A percentile compares a stretch with the other conserved stretches of the same genome.
phyloP scores from a whole-genome alignment of 2,113 vertebrate genomes.

The Halcyon senegalensis region DNA sequence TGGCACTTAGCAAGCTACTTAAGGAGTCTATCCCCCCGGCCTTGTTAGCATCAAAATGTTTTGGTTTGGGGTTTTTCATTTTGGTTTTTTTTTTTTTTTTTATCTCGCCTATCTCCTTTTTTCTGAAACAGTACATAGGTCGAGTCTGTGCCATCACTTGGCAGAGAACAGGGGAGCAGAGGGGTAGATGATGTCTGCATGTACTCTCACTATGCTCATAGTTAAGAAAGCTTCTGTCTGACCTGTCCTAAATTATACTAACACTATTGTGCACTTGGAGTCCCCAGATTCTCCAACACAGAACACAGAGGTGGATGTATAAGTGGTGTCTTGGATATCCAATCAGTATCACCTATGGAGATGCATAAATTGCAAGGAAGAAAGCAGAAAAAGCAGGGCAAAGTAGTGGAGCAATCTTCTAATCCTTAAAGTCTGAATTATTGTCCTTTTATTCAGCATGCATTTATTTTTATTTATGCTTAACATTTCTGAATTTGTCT shows the following conservation, averaged over 20 bases:
- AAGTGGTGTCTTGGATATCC: neutral
- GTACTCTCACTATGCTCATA: neutral
- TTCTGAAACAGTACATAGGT: neutral
- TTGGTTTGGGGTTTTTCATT: neutral
- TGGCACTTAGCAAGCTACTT: neutral
- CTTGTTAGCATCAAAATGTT: neutral
- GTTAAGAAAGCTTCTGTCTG: neutral
- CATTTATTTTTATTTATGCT: neutral
- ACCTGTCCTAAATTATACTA: neutral
- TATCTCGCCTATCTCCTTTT: neutral
- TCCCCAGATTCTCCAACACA: neutral
- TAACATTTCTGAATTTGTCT: neutral
- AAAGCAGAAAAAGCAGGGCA: neutral
- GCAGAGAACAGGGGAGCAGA: neutral
- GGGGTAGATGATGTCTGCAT: fast-evolving
- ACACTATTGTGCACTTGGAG: fast-evolving
- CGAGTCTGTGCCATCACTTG: neutral
- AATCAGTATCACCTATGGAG: neutral
- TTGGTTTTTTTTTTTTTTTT: no score
- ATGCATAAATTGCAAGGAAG: neutral
- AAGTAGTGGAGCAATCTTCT: neutral
- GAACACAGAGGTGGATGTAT: neutral
- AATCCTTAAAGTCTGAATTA: neutral
- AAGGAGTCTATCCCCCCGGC: neutral
- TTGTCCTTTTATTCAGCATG: neutral